These are phyloP conservation scores for Sphaeramia orbicularis DNA, from an alignment of 2,797 vertebrate genomes.

Conservation along the genomic window DNA sequence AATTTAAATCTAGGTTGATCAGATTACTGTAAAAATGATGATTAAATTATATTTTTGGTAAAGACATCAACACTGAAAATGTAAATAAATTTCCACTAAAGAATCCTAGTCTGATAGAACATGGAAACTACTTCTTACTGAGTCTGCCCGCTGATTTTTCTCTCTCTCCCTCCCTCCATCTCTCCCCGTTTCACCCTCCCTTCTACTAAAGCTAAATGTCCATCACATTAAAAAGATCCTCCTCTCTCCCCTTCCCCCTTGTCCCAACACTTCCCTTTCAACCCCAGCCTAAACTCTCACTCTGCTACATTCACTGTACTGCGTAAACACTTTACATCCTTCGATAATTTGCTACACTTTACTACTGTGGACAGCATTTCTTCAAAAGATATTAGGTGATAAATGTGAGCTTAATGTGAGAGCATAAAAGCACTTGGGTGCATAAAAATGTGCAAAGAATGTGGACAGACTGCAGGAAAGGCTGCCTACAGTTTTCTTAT, in stretches of 20 bases:
- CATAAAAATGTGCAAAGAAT: slow-evolving; percentile 34
- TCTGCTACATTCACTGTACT: slow-evolving; percentile 14
- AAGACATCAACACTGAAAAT: slow-evolving; percentile 1
- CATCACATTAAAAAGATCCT: slow-evolving; percentile 64
- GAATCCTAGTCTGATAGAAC: slow-evolving; percentile 44
- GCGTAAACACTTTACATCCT: slow-evolving; percentile 15
- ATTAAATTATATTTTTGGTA: slow-evolving; percentile 1
- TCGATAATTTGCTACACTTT: slow-evolving; percentile 32
- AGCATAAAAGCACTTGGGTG: slow-evolving; percentile 30
- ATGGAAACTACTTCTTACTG: slow-evolving; percentile 45
- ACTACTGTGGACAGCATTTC: slow-evolving; percentile 17
- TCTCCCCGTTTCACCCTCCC: slow-evolving; percentile 67
- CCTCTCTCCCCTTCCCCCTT: slow-evolving; percentile 52
- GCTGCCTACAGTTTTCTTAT: slow-evolving; percentile 36
- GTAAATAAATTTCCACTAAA: slow-evolving; percentile 6
- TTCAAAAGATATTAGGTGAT: slow-evolving; percentile 45
- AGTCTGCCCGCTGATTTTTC: slow-evolving; percentile 56
- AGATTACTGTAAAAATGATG: background rate
- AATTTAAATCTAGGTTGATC: background rate
- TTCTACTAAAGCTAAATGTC: slow-evolving; percentile 54
- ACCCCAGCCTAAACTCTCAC: slow-evolving; percentile 8
- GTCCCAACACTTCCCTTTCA: slow-evolving; percentile 25
- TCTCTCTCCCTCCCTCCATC: slow-evolving; percentile 54
- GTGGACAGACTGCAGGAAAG: slow-evolving; percentile 34
- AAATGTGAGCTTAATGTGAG: slow-evolving; percentile 41